Percentiles rank a stretch among this genome's conserved stretches.
Conservation (phyloP, 1,140 invertebrate genomes). For the Lepidurus apus region DNA sequence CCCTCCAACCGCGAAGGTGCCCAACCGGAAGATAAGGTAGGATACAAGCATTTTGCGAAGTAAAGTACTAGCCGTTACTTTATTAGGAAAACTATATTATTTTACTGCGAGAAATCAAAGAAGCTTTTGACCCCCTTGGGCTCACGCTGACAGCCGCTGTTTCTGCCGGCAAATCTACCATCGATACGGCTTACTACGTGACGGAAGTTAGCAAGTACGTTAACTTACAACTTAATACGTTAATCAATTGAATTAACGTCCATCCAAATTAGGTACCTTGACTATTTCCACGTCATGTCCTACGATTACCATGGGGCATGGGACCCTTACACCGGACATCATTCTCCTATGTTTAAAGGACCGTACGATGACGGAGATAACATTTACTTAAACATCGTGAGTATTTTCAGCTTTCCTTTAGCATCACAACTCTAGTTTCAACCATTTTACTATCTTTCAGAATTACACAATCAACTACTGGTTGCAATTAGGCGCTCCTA, state of each 20-base stretch:
- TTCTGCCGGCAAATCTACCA: slow-evolving; percentile 40
- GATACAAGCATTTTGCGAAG: neutral
- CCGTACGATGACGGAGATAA: slow-evolving; percentile 39
- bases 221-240: neutral
- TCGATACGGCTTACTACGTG: slow-evolving; percentile 23
- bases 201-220: slow-evolving; percentile 1
- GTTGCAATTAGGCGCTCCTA: slow-evolving; percentile 49
- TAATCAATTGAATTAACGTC: slow-evolving; percentile 43
- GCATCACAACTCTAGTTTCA: slow-evolving; percentile 29
- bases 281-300: slow-evolving; percentile 54
- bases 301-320: slow-evolving; percentile 65
- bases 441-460: slow-evolving; percentile 31
- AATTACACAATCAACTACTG: slow-evolving; percentile 47
- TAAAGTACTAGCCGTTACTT: too few relatives aligned
- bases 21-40: slow-evolving; percentile 44
- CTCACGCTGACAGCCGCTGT: slow-evolving; percentile 42
- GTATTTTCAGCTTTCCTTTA: neutral
- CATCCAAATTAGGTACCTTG: slow-evolving; percentile 43
- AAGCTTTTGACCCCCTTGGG: slow-evolving; percentile 40
- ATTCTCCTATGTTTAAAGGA: slow-evolving; percentile 53
- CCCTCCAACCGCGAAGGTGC: slow-evolving; percentile 59
- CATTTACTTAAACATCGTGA: slow-evolving; percentile 33
- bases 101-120: slow-evolving; percentile 41
- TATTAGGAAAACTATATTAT: slow-evolving; percentile 41
- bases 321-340: slow-evolving; percentile 55